Evolutionary conservation across 2,888 invertebrate genomes (phyloP), one percentile per base, ranked within the genome.

Genomic region (Athetis lepigone): DNA sequence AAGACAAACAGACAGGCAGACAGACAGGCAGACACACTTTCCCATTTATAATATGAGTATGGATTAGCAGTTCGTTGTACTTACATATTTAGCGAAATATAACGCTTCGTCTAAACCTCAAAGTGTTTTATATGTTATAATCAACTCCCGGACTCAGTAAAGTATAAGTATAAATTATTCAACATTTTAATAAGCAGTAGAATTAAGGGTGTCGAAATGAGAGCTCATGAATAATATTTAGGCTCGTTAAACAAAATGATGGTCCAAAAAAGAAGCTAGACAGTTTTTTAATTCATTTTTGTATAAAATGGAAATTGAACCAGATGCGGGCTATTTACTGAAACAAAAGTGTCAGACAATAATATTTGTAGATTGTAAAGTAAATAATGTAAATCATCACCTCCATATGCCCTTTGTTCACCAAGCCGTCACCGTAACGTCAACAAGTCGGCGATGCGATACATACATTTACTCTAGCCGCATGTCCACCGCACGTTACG

Each of bases 171-270:
- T 49, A 63, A 49, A 63, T 63, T 21, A 56, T 65, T 65, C 46
- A 56, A 25, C n/a, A 13, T 46, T 57, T 56, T 47, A 66, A 66
- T 57, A 66, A 46, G 42, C 66, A n/a, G 56, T 5, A 36, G 21
- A 18, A 27, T 29, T 52, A 45, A 33, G 46, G 37, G 54, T 37
- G 19, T 11, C 6, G 21, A 56, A 47, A 50, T 39, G 57, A 52
- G 46, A 16, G 2, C 29, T 47, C 23, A 52, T 49, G 40, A 47
- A 66, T 66, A 47, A 52, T 25, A 47, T 43, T 8, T 21, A 27
- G 36, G 11, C 16, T 19, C 25, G 16, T n/a, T 37, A 8, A 42
- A 40, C 23, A 7, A 40, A 51, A 65, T 13, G 23, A 13, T 33
- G 23, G 9, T 36, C 21, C 9, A 25, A 56, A 49, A 40, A 37